Percentiles rank a stretch among this genome's conserved stretches.
Conservation (phyloP, 37 sponge, comb jelly and placozoan species). For the Petrosia ficiformis region DNA sequence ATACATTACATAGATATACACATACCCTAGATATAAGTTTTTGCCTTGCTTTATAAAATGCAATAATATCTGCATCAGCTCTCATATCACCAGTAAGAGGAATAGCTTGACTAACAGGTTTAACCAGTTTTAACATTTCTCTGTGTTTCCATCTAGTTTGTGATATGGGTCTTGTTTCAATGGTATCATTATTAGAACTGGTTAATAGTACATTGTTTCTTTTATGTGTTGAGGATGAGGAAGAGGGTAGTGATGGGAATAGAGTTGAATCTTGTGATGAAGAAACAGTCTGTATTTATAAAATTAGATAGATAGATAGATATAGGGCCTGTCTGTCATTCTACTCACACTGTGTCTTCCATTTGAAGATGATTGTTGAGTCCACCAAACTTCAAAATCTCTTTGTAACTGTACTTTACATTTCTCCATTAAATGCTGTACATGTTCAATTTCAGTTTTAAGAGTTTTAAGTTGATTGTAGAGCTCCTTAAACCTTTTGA, state of each 20-base stretch:
- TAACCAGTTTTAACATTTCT: background rate
- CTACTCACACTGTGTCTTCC: background rate
- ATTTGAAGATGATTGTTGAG: constrained; percentile 11
- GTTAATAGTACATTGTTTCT: constrained; percentile 3
- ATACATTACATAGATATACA: too few species aligned
- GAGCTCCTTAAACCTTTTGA: constrained; percentile 69
- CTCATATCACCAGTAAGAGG: constrained; percentile 81
- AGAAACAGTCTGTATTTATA: background rate
- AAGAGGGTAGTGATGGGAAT: background rate
- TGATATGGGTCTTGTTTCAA: too few species aligned
- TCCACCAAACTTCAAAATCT: constrained; percentile 95
- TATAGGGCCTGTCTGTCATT: background rate
- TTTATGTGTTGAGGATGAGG: background rate
- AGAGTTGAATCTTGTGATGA: background rate
- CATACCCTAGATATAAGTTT: too few species aligned
- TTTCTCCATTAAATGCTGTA: constrained; percentile 90
- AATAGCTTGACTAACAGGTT: constrained; percentile 23
- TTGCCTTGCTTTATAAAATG: constrained; percentile 90
- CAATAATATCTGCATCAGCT: constrained; percentile 93
- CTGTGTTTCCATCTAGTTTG: too few species aligned
- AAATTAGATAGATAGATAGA: background rate
- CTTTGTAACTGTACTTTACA: constrained; percentile 83
- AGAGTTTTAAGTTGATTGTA: constrained; percentile 68
- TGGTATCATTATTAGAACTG: too few species aligned
- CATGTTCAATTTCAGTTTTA: constrained; percentile 97